Evolutionary conservation across 2,113 vertebrate species (phyloP), one percentile per base, ranked within the genome.

Genomic region (Nothoprocta perdicaria): DNA sequence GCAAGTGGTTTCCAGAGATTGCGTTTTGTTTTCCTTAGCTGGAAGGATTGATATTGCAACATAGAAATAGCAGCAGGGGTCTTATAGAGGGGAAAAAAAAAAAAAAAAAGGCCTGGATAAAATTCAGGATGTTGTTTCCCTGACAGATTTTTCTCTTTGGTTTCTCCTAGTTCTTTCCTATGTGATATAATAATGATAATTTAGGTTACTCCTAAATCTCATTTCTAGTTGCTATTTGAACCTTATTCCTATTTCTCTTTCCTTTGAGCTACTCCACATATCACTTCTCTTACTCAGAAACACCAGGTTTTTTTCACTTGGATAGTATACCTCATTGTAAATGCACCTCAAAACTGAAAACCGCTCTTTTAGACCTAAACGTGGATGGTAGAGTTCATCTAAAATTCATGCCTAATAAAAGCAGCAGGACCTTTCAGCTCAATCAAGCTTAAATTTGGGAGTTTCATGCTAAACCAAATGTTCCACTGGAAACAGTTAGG

Each of bases 381-480:
- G 0, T 8, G 8, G 48, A 52, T 48, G 17, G 45, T 14, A n/a
- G 12, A 10, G 16, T 24, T 38, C 19, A 74, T 85, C 48, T 27
- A 29, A 14, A 19, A 45, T 48, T 66, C 35, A 41, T 38, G 29
- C 27, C 52, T 40, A 63, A 72, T 12, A n/a, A 10, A 58, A n/a
- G 19, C 40, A 74, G 23, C 24, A 46, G 16, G 53, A 62, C 22
- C 11, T 10, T 29, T 23, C 45, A 83, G 5, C 27, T 80, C 13
- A 50, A 27, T 13, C 3, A 0, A 1, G 21, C 1, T 40, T 61
- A 33, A 1, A 29, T n/a, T 35, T 50, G 35, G 5, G 12, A 7
- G 50, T 31, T 15, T 45, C 11, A 74, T 22, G 57, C 77, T 62
- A 18, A 74, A 53, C 15, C 10, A 53, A 76, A 66, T 17, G 8